Percentiles rank a stretch among this genome's conserved stretches.
phyloP scores from a whole-genome alignment of 2,888 invertebrate species.

The Imbricaverruca yamaguchii region DNA sequence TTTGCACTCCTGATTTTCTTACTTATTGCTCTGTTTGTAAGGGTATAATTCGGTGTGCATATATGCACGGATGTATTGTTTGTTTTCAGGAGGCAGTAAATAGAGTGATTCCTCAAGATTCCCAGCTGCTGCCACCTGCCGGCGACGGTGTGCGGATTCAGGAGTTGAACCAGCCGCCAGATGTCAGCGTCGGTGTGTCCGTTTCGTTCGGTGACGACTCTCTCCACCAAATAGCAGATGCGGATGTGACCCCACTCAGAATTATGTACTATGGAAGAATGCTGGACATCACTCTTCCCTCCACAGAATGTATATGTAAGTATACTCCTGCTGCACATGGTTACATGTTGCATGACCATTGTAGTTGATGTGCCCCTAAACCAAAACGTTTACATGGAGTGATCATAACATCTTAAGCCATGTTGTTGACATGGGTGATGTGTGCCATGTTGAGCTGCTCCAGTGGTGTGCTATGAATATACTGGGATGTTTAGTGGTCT shows the following conservation, averaged over 20 bases:
- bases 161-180: not conserved
- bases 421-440: no score
- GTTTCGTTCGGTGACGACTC: not conserved
- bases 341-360: no score
- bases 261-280: not conserved
- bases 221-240: not conserved
- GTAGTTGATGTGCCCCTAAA: no score
- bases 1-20: no score
- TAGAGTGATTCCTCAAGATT: conserved; percentile 45
- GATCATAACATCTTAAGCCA: no score
- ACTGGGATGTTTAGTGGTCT: no score
- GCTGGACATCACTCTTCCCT: not conserved
- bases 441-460: no score
- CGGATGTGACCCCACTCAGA: not conserved
- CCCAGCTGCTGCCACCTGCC: conserved; percentile 10
- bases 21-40: no score
- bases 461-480: no score
- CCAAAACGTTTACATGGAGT: no score
- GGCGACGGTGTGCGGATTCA: not conserved
- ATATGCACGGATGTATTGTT: no score
- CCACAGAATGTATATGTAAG: not conserved
- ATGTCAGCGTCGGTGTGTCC: conserved; percentile 13
- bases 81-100: conserved; percentile 53
- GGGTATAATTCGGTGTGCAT: no score
- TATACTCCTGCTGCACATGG: not conserved